Base-by-base conservation (phyloP, 2,888 invertebrate genomes). In the Chromoteleia sp. region DNA sequence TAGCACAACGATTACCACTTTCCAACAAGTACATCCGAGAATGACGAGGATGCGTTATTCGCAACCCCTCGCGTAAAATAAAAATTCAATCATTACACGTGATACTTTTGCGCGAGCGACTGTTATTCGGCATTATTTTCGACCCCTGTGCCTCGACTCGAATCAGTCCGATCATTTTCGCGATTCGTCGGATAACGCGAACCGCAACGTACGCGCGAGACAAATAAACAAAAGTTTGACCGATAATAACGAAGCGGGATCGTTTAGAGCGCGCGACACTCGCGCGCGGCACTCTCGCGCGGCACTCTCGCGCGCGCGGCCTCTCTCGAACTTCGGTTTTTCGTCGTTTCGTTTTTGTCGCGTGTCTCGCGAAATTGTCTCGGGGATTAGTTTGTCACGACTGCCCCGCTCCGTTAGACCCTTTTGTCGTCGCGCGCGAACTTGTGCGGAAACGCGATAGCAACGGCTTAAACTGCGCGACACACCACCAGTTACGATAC, bases 71-170 rank as follows among this genome's bases (percentile, higher is more conserved):
- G 15, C 61, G 15, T 4, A 5, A 21, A 14, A 48, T 36, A 17
- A 48, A 65, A 75, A 67, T 52, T 86, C 84, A 84, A 68, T 85
- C 85, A 81, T 86, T 85, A 63, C 86, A 86, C 85, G 86, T 86
- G 81, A 86, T 74, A 56, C 68, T 80, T 68, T 68, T 81, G 45
- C 10, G 33, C 52, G 10, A 39, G 2, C n/a, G 30, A 17, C 36
- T 7, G 43, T 3, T 65, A 3, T 21, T 58, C 14, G 48, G 21
- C 58, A 25, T 50, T 58, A 33, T 36, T 52, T 39, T 50, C 65
- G 75, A 71, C 25, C 43, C 71, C 70, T 41, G 68, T 77, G 67
- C 78, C 84, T 85, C 86, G 45, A n/a, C 3, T 2, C 30, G 15
- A 17, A 8, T 30, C 15, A 7, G 52, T 10, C 30, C 30, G 85